Evolutionary conservation across 2,797 vertebrate species (phyloP), one percentile per base, ranked within the genome.

Genomic region (Melanotaenia maccullochi): DNA sequence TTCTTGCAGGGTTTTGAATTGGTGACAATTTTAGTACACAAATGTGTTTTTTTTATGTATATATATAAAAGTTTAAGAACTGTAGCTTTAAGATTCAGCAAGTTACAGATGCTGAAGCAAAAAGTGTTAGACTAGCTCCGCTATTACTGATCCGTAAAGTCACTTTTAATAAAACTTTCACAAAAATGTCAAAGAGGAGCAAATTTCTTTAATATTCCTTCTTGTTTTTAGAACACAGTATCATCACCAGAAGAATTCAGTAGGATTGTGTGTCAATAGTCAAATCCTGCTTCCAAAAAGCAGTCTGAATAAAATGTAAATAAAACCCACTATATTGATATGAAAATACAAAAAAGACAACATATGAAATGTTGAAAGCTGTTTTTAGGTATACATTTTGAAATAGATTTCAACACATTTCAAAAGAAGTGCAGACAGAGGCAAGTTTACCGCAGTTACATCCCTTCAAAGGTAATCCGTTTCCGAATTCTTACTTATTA

Each of bases 141-240:
- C 40, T 5, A 44, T 44, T 20, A 44, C 42, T 44, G 18, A 44
- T 44, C 14, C 6, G 16, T 44, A 6, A 44, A 20, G 16, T 44
- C 16, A 44, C 18, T 44, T 20, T 44, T 44, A 44, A 44, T 44
- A 44, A 47, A 47, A 47, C 20, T 3, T 47, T 52, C 38, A 68
- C 5, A 47, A 6, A 76, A 68, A 65, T 47, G 47, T 61, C 20
- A 56, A 40, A 68, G 42, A 44, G 63, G 24, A 33, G 18, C 18
- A 55, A 8, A 0, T 63, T 59, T 70, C 25, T 61, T 64, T 18
- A 51, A 66, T 68, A 0, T 24, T n/a, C 16, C 56, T 20, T 42
- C 28, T 57, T 61, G 24, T 49, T 66, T 54, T 22, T 5, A 62
- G 59, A 65, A 56, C 24, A 56, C 61, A 24, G 58, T 60, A 75